Conservation (phyloP, 2,888 invertebrate genomes). For the Hololepta plana region DNA sequence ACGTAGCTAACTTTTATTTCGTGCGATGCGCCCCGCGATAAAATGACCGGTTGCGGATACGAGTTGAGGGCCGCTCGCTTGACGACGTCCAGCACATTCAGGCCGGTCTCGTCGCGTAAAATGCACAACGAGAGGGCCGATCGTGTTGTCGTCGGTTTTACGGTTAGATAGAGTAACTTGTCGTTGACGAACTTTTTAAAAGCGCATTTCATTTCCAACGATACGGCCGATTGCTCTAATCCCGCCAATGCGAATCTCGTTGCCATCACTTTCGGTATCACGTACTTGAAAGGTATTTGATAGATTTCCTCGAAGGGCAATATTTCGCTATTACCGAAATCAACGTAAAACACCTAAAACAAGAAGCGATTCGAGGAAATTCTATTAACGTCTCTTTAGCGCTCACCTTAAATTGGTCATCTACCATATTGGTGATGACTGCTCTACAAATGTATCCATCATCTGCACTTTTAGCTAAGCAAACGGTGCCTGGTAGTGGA, state of each 20-base stretch:
- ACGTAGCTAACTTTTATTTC: conserved; percentile 45
- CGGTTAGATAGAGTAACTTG: conserved; percentile 42
- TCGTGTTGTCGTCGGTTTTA: conserved; percentile 44
- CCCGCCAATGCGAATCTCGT: conserved; percentile 56
- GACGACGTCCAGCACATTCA: conserved; percentile 40
- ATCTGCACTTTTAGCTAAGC: conserved; percentile 51
- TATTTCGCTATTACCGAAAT: conserved; percentile 62
- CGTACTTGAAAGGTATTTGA: conserved; percentile 54
- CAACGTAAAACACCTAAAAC: conserved; percentile 48
- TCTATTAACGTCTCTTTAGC: conserved; percentile 2
- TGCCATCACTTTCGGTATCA: conserved; percentile 55
- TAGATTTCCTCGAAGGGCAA: conserved; percentile 52
- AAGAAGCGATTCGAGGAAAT: conserved; percentile 3
- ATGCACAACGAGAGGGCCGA: conserved; percentile 60
- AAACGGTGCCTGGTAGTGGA: conserved; percentile 58
- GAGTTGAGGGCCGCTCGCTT: conserved; percentile 19
- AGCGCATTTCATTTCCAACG: conserved; percentile 44
- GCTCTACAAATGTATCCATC: conserved; percentile 57
- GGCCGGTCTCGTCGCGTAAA: conserved; percentile 34
- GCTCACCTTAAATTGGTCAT: conserved; percentile 44
- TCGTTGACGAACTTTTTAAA: conserved; percentile 51
- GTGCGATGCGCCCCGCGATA: conserved; percentile 23
- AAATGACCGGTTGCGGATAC: conserved; percentile 20
- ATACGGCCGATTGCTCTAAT: conserved; percentile 34
- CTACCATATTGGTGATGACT: conserved; percentile 53